A percentile compares a stretch with the other conserved stretches of the same genome.
Conservation (phyloP, 2,797 vertebrate species). For the Spinus olivaceus region DNA sequence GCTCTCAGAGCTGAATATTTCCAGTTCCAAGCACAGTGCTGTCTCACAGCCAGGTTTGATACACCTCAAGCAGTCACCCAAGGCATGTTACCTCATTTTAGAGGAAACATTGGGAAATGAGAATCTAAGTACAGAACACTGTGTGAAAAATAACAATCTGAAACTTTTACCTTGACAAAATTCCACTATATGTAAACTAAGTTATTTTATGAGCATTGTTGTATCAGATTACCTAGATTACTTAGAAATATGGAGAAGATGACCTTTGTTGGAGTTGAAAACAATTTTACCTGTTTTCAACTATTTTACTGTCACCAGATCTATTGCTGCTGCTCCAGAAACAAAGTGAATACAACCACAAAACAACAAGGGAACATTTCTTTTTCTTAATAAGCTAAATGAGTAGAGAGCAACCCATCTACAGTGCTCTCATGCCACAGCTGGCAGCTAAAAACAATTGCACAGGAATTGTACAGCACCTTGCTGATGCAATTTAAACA, state of each 20-base stretch:
- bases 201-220: background rate
- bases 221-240: background rate
- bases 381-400: conserved; percentile 20
- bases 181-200: background rate
- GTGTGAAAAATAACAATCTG: background rate
- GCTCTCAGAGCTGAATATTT: background rate
- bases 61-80: background rate
- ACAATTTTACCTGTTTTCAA: background rate
- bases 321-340: background rate
- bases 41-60: background rate
- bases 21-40: background rate
- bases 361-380: background rate
- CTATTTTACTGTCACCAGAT: background rate
- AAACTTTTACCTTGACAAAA: background rate
- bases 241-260: background rate
- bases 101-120: background rate
- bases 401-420: background rate
- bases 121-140: background rate
- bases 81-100: accelerated
- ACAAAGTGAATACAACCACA: conserved; percentile 1
- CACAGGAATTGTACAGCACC: background rate
- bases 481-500: background rate
- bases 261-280: background rate
- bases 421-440: background rate
- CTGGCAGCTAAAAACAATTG: background rate